These are phyloP conservation scores for Halichondria panicea DNA, from an alignment of 37 sponge, comb jelly and placozoan species.

Conservation along the genomic window DNA sequence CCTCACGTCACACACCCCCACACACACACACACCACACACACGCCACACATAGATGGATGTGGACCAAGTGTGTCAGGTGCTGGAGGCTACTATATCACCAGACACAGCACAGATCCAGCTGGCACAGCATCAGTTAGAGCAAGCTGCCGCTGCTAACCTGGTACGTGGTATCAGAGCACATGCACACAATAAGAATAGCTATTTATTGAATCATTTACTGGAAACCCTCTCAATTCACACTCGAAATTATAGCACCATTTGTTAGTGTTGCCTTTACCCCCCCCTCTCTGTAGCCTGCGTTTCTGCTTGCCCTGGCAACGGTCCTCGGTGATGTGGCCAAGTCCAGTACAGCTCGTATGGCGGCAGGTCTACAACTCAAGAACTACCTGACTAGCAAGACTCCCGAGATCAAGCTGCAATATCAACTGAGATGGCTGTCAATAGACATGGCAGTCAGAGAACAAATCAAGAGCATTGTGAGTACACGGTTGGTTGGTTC, in stretches of 20 bases:
- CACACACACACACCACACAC: no score
- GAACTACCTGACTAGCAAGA: conserved; percentile 94
- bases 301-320: conserved; percentile 79
- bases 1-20: no score
- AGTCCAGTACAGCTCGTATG: conserved; percentile 69
- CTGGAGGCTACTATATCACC: conserved; percentile 72
- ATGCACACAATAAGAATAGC: neutral
- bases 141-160: conserved; percentile 53
- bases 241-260: neutral
- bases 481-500: no score
- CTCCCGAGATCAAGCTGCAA: conserved; percentile 51
- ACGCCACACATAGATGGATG: no score
- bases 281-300: conserved; percentile 58
- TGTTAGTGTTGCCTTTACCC: neutral
- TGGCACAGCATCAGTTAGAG: conserved; percentile 52
- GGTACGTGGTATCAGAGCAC: conserved; percentile 32
- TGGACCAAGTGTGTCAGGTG: conserved; percentile 40
- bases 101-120: conserved; percentile 46
- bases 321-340: conserved; percentile 64
- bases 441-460: conserved; percentile 52
- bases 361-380: conserved; percentile 99
- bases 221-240: neutral
- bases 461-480: conserved; percentile 77
- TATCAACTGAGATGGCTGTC: conserved; percentile 83
- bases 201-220: neutral